Base-by-base conservation (phyloP, 2,888 invertebrate species). In the Lepidochrysops patricia region DNA sequence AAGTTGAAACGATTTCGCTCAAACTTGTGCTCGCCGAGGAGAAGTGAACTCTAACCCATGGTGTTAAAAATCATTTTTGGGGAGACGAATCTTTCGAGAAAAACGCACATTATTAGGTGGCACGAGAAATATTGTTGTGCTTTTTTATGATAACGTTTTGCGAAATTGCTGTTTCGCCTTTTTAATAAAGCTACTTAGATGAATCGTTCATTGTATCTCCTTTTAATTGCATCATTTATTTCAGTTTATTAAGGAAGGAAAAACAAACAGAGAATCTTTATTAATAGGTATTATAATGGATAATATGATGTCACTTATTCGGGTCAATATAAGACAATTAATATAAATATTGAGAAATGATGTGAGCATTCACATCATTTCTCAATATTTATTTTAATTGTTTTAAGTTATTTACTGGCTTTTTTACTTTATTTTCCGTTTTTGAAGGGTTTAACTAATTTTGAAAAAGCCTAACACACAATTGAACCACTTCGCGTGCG, bases 1-100 rank as follows among this genome's bases (percentile, higher is more conserved):
- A 80, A 79, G 72, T 75, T 71, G 73, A 82, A 85, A 81, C 74
- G 77, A 77, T 76, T 72, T 70, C 73, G 71, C 72, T 70, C 70
- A 70, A 68, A 66, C 52, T 50, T 37, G 56, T 43, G 43, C 26
- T 58, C 63, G 65, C 57, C 61, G 34, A 61, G 60, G 66, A 57
- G 77, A 73, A 79, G 69, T 61, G 61, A 63, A 64, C 82, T 72
- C 66, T 80, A 70, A 65, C 4, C 7, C 56, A 32, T n/a, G 49
- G 43, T 1, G 15, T 62, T 71, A 81, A 66, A 71, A 76, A 64
- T 66, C 63, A 67, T 62, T 75, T 72, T 76, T 35, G 57, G 19
- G 4, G n/a, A 7, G 23, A 27, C 27, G 12, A 27, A 12, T 49
- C 26, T 50, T 50, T 54, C 12, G 9, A 12, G 54, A 25, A 57